phyloP scores from a whole-genome alignment of 2,888 invertebrate genomes.

The Colletes collaris region DNA sequence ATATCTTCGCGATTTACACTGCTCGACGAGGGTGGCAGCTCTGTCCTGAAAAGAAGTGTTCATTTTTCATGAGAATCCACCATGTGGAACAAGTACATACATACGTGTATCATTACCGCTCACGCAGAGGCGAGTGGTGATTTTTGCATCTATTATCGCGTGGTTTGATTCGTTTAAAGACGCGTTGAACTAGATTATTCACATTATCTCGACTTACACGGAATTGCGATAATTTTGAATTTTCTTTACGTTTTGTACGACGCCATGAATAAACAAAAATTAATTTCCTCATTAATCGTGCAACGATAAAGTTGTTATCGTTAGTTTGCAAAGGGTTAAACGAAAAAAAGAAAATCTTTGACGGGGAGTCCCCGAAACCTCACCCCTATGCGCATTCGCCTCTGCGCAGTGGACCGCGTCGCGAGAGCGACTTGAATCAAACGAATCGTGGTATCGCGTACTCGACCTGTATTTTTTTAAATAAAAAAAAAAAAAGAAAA shows the following conservation, averaged over 20 bases:
- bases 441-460: constrained; percentile 35
- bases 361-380: background rate
- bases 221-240: no score
- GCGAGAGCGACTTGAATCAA: constrained; percentile 15
- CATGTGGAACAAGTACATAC: constrained; percentile 45
- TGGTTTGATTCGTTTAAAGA: no score
- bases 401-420: constrained; percentile 15
- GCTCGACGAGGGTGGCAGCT: constrained; percentile 54
- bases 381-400: constrained; percentile 27
- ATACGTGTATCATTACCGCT: constrained; percentile 42
- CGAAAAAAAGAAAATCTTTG: no score
- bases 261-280: no score
- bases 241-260: no score
- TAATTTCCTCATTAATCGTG: no score
- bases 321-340: no score
- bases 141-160: background rate
- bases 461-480: constrained; percentile 58
- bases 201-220: no score
- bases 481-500: constrained; percentile 18
- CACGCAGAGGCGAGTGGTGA: constrained; percentile 39
- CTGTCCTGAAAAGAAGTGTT: constrained; percentile 62
- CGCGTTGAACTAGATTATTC: background rate
- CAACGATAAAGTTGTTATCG: no score
- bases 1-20: constrained; percentile 13
- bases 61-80: constrained; percentile 56